Base-by-base conservation (phyloP, 1,140 invertebrate species). In the Drosophila pseudoananassae region DNA sequence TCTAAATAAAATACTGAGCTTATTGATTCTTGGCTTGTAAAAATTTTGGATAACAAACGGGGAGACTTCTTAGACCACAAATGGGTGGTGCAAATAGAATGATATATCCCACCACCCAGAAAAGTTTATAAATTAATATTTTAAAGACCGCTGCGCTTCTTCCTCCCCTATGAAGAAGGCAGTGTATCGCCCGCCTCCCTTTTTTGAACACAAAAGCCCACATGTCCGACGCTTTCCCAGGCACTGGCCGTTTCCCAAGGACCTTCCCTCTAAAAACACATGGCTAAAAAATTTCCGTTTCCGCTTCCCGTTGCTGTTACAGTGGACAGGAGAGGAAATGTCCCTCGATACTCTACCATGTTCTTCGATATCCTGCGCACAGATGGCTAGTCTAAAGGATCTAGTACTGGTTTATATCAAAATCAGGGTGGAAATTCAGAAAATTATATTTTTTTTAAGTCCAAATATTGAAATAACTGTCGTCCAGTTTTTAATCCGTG, bases 211-310 rank as follows among this genome's bases (percentile, higher is more conserved):
- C 33, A 66, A 68, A 68, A 40, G 65, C 31, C 65, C 64, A 69
- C 63, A 69, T 68, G 65, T 68, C 65, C 63, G 50, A 9, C 45
- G 36, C 49, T 55, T 68, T 49, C 50, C n/a, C 65, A 55, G 29
- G 61, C 23, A 53, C 64, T 54, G 27, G 23, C 14, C 29, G 3
- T 53, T 53, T 66, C 49, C 49, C 49, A 66, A 15, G 20, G 5
- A 6, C 36, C 45, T 15, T n/a, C 6, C 46, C 17, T 5, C 27
- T 88, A 78, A 88, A 83, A 88, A 88, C 71, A 84, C 84, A 88
- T 88, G 83, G 78, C 83, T 84, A 88, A 79, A 81, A 88, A 88
- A 87, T 88, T 88, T 88, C 83, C 83, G 83, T 46, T 88, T 88
- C 83, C 83, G 83, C 53, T 87, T 87, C 76, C 83, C 78, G 81